Percentiles rank a stretch among this genome's conserved stretches.
These are phyloP conservation scores for Monomorium pharaonis DNA, from an alignment of 1,140 invertebrate species.

Conservation along the genomic window DNA sequence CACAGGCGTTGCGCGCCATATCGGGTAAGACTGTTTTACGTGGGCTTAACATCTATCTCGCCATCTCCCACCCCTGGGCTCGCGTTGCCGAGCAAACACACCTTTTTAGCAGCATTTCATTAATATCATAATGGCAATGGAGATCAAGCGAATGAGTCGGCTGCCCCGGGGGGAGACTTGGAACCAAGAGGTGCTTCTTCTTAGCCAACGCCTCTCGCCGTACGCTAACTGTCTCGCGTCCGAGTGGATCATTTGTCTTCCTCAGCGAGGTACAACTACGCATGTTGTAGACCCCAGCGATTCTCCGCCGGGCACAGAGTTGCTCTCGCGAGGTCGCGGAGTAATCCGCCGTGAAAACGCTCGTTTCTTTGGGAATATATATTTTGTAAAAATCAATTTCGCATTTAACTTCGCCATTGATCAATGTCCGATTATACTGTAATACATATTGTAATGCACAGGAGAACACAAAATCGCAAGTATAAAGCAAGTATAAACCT, in stretches of 20 bases:
- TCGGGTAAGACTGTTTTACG: constrained; percentile 80
- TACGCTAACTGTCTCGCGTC: constrained; percentile 74
- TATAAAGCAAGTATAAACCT: not conserved
- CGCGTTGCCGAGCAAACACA: constrained; percentile 78
- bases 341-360: not conserved
- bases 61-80: constrained; percentile 61
- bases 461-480: not conserved
- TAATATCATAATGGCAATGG: constrained; percentile 80
- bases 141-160: constrained; percentile 66
- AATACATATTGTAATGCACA: not conserved
- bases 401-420: not conserved
- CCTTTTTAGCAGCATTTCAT: constrained; percentile 81
- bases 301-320: constrained; percentile 64
- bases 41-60: constrained; percentile 75
- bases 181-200: constrained; percentile 51
- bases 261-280: constrained; percentile 72
- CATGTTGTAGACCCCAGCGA: constrained; percentile 69
- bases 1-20: constrained; percentile 75
- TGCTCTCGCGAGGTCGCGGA: constrained; percentile 10
- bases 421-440: not conserved
- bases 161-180: constrained; percentile 49
- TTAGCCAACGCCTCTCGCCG: constrained; percentile 65
- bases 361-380: not conserved
- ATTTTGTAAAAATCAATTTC: not conserved
- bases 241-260: constrained; percentile 74